Base-by-base conservation (phyloP, 2,888 invertebrate species). In the Sinohyriopsis cumingii region DNA sequence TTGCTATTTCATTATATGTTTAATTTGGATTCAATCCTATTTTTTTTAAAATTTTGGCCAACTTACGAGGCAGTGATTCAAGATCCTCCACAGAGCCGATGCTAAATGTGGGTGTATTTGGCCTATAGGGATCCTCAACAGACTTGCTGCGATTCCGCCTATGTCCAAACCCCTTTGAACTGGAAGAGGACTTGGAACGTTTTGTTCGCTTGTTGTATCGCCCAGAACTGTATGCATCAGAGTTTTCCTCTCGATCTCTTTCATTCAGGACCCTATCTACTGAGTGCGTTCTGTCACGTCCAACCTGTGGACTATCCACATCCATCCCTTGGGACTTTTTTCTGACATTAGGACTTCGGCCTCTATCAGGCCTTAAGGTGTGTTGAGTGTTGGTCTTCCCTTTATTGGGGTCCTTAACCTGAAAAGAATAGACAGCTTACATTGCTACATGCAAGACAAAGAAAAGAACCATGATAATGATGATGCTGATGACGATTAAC, bases 31-130 rank as follows among this genome's bases (percentile, higher is more conserved):
- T 45, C 45, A 45, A 12, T 45, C 45, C 12, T 33, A 33, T 7
- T 45, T 12, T 33, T 33, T 45, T 12, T 12, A 45, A 45, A 45
- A 12, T 45, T 45, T 12, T 9, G 45, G 12, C 12, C 9, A 45
- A 78, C 78, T 71, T 77, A 82, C 82, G 77, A 64, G 80, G 78
- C 20, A 82, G 53, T 24, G 80, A 80, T 55, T 82, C 80, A 60
- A 80, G 61, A 57, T 81, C 81, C 22, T 78, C 77, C 63, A 73
- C 71, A 54, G 77, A 77, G n/a, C 75, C 73, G 28, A 69, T 76
- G 67, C 67, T 68, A 59, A 77, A 78, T 19, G 68, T 75, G 2
- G 82, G 80, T 61, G 80, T 80, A 9, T 73, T 77, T 33, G 80
- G 77, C 53, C 82, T 72, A 1, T 67, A 71, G 3, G 73, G 74